phyloP scores from a whole-genome alignment of 2,797 vertebrate genomes.

The Hoplostethus mediterraneus region DNA sequence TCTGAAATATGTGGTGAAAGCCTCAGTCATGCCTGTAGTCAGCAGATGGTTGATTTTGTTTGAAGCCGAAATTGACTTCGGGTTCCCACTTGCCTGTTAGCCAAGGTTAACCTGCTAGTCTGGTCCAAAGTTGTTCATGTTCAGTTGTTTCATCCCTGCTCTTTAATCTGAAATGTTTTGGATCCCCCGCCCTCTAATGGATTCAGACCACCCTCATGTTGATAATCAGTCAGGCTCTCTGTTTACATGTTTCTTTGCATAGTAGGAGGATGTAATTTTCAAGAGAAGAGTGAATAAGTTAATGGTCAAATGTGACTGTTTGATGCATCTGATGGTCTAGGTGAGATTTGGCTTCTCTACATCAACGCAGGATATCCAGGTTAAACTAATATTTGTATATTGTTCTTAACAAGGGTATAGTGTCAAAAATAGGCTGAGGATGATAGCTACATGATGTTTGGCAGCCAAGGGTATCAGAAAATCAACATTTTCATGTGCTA shows the following conservation, averaged over 20 bases:
- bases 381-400: slow-evolving; percentile 79
- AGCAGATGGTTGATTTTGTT: slow-evolving; percentile 69
- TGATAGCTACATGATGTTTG: slow-evolving; percentile 67
- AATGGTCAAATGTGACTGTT: slow-evolving; percentile 67
- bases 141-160: slow-evolving; percentile 64
- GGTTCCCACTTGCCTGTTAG: slow-evolving; percentile 63
- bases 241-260: slow-evolving; percentile 84
- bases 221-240: slow-evolving; percentile 82
- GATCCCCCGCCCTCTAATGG: slow-evolving; percentile 55
- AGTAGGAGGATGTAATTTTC: slow-evolving; percentile 42
- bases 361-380: slow-evolving; percentile 80
- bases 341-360: slow-evolving; percentile 73
- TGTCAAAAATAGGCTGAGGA: slow-evolving; percentile 67
- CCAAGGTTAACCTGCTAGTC: slow-evolving; percentile 70
- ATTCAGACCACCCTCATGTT: slow-evolving; percentile 74
- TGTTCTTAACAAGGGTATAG: slow-evolving; percentile 71
- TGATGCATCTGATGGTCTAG: slow-evolving; percentile 60
- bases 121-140: slow-evolving; percentile 81
- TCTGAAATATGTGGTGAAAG: slow-evolving; percentile 55
- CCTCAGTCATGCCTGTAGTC: slow-evolving; percentile 59
- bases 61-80: slow-evolving; percentile 65
- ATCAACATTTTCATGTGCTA: slow-evolving; percentile 75
- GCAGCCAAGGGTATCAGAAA: slow-evolving; percentile 70
- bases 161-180: slow-evolving; percentile 49
- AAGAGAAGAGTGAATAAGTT: slow-evolving; percentile 29